Conservation (phyloP, 2,888 invertebrate genomes). For the Allolobophora icterica region DNA sequence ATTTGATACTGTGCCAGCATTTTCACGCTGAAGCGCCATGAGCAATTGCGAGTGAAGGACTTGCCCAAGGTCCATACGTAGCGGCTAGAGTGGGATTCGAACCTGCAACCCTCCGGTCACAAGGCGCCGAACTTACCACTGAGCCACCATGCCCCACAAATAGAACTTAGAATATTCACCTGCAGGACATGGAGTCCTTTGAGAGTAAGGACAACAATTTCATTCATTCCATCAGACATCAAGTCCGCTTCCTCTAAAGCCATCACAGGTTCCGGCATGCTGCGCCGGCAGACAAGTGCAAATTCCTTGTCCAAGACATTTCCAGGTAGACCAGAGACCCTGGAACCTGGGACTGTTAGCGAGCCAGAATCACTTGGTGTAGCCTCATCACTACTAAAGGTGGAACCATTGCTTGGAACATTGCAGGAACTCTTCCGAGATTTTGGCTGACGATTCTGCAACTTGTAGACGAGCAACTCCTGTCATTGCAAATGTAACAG, state of each 20-base stretch:
- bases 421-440: constrained; percentile 24
- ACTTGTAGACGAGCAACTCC: constrained; percentile 61
- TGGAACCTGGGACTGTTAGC: neutral
- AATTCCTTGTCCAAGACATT: constrained; percentile 43
- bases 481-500: constrained; percentile 39
- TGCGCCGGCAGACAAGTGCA: constrained; percentile 66
- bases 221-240: constrained; percentile 74
- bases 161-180: constrained; percentile 48
- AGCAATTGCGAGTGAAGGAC: no score
- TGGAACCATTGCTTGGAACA: neutral
- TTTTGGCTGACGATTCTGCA: constrained; percentile 19
- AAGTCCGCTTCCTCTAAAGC: constrained; percentile 73
- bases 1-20: no score
- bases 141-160: no score
- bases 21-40: no score
- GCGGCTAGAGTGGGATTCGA: no score
- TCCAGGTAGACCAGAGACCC: neutral
- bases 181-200: constrained; percentile 75
- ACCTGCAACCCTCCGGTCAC: no score
- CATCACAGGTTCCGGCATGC: constrained; percentile 73
- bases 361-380: neutral
- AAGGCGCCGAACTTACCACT: no score
- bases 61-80: no score
- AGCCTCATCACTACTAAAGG: neutral
- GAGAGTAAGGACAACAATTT: constrained; percentile 73